Percentiles rank a stretch among this genome's conserved stretches.
Conservation (phyloP, 2,888 invertebrate genomes). For the Andrena hattorfiana region DNA sequence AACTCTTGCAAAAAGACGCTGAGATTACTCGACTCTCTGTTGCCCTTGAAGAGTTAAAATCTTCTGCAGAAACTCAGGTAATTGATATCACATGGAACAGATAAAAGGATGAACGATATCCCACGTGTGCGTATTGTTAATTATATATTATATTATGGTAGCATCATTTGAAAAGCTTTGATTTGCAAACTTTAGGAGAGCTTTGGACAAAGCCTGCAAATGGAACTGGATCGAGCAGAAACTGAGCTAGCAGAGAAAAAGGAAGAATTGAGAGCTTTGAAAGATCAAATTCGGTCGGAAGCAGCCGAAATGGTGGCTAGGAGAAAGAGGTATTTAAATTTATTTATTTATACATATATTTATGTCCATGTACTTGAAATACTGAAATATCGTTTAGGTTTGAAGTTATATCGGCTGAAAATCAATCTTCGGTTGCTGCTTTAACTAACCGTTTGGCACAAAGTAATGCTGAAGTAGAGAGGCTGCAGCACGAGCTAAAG, state of each 20-base stretch:
- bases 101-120: not conserved
- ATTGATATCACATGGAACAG: not conserved
- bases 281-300: constrained; percentile 81
- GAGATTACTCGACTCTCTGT: constrained; percentile 75
- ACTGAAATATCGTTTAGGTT: constrained; percentile 66
- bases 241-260: constrained; percentile 81
- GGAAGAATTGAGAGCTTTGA: constrained; percentile 79
- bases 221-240: constrained; percentile 81
- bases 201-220: constrained; percentile 82
- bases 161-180: not conserved
- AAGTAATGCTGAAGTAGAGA: constrained; percentile 80
- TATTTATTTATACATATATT: not conserved
- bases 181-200: constrained; percentile 75
- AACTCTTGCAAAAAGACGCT: constrained; percentile 75
- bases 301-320: constrained; percentile 82
- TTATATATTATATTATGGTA: not conserved
- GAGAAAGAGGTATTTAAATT: constrained; percentile 70
- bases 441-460: constrained; percentile 78
- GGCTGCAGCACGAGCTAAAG: constrained; percentile 78
- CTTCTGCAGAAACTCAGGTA: constrained; percentile 81
- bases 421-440: constrained; percentile 81
- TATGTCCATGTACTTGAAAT: not conserved
- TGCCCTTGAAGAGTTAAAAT: constrained; percentile 78
- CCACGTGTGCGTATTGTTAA: too few species aligned
- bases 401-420: constrained; percentile 81